Percentiles rank a stretch among this genome's conserved stretches.
Evolutionary conservation across 2,113 vertebrate species (phyloP).

Genomic region (Mirounga angustirostris): DNA sequence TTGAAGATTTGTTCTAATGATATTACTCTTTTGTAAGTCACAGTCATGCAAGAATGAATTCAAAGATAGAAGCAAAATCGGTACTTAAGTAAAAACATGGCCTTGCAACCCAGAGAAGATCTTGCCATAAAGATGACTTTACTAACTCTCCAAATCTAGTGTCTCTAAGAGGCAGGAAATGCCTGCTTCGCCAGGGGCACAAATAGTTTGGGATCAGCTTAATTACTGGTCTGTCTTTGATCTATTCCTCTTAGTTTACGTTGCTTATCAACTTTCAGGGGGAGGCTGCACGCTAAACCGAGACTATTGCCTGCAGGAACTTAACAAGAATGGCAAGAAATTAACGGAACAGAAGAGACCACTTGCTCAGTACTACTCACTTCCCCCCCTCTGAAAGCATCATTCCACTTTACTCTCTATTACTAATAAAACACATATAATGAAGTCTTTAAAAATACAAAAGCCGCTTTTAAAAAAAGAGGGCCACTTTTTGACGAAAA

Average conservation of each 20-base stretch:
- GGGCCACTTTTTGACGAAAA: not conserved
- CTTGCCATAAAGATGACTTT: not conserved
- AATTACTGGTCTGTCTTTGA: not conserved
- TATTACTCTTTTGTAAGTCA: not conserved
- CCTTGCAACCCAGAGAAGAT: not conserved
- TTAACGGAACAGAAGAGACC: not conserved
- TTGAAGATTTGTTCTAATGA: not conserved
- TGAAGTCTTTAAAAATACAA: not conserved
- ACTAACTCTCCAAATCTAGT: not conserved
- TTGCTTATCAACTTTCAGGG: slow-evolving; percentile 3
- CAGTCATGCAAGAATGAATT: not conserved
- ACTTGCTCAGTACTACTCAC: not conserved
- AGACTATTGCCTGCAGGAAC: not conserved
- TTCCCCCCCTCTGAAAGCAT: not conserved
- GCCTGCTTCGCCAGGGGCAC: not conserved
- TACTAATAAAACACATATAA: not conserved
- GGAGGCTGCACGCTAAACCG: not conserved
- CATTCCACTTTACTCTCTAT: slow-evolving; percentile 40
- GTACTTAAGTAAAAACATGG: not conserved
- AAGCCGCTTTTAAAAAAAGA: slow-evolving; percentile 13
- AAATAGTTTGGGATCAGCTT: not conserved
- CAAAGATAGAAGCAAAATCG: slow-evolving; percentile 26
- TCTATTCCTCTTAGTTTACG: not conserved
- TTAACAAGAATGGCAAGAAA: not conserved
- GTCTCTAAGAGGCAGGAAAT: not conserved